phyloP scores from a whole-genome alignment of 2,113 vertebrate genomes.

The Eulacestoma nigropectus region DNA sequence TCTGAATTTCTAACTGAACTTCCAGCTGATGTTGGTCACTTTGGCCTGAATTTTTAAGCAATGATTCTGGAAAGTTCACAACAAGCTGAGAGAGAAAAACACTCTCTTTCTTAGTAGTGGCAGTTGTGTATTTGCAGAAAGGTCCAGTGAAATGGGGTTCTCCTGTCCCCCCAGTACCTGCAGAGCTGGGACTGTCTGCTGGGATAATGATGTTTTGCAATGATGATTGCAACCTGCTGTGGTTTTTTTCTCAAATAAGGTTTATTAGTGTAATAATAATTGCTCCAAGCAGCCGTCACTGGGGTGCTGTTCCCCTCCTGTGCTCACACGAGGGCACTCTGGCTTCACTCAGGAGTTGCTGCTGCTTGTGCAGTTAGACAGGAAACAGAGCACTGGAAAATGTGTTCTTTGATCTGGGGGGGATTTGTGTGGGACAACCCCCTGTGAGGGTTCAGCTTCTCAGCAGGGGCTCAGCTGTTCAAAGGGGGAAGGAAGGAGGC shows the following conservation, averaged over 20 bases:
- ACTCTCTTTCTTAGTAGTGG: not conserved
- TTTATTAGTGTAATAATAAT: not conserved
- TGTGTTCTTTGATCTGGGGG: not conserved
- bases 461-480: not conserved
- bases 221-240: not conserved
- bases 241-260: not conserved
- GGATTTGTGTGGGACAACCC: not conserved
- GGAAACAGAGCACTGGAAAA: not conserved
- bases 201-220: not conserved
- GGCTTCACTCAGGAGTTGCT: not conserved
- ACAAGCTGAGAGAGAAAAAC: not conserved
- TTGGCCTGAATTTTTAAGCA: not conserved
- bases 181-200: not conserved
- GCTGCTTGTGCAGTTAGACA: not conserved
- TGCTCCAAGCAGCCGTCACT: not conserved
- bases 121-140: not conserved
- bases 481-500: not conserved
- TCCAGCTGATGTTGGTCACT: not conserved
- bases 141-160: not conserved
- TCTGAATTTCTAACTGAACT: not conserved
- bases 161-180: not conserved
- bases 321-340: slow-evolving; percentile 61
- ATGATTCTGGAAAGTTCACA: not conserved
- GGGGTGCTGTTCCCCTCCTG: not conserved
- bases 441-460: not conserved